Evolutionary conservation across 2,888 invertebrate species (phyloP).

Genomic region (Epirrita christyi): DNA sequence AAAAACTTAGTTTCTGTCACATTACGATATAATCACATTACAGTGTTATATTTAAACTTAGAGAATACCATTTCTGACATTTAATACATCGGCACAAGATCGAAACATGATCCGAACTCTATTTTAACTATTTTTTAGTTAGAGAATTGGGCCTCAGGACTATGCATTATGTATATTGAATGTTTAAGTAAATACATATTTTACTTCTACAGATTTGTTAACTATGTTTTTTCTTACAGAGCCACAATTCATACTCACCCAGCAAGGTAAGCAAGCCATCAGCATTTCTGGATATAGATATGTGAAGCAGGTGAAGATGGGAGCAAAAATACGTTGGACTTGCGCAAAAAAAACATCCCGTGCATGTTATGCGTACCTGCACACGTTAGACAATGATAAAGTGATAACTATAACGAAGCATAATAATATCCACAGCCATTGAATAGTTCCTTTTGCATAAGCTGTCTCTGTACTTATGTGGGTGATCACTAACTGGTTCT

Average conservation of each 20-base stretch:
- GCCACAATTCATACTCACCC: not conserved
- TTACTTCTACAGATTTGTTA: not conserved
- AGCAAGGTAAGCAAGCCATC: constrained; percentile 1
- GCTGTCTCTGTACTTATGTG: too few relatives aligned
- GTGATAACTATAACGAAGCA: not conserved
- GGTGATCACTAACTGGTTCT: too few relatives aligned
- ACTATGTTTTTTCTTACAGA: not conserved
- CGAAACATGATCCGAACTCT: too few relatives aligned
- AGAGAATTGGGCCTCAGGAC: too few relatives aligned
- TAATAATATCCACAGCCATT: not conserved
- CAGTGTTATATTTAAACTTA: too few relatives aligned
- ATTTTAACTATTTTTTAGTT: too few relatives aligned
- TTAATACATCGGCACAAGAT: too few relatives aligned
- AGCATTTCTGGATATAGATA: constrained; percentile 6
- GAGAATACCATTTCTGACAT: too few relatives aligned
- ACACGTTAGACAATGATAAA: not conserved
- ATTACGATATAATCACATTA: too few relatives aligned
- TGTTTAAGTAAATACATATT: not conserved
- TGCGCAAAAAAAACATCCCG: not conserved
- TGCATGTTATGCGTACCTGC: not conserved
- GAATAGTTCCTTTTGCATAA: not conserved
- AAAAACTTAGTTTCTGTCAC: too few relatives aligned
- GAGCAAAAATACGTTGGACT: constrained; percentile 12
- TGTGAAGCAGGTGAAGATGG: constrained; percentile 2
- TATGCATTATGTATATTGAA: too few relatives aligned